Evolutionary conservation across 2,888 invertebrate species (phyloP).

Genomic region (Ypsolopha sequella): DNA sequence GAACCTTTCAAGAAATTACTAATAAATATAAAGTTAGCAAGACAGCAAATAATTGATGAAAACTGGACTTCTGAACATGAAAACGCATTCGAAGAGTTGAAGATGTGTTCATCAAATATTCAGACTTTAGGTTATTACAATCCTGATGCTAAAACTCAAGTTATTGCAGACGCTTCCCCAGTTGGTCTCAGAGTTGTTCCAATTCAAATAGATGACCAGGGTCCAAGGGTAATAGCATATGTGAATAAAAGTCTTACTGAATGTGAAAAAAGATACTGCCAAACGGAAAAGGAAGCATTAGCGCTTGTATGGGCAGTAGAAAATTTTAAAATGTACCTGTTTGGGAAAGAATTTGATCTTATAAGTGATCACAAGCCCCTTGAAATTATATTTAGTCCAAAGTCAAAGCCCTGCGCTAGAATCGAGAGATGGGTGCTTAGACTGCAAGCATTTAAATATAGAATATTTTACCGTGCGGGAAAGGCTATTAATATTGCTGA

Average conservation of each 20-base stretch:
- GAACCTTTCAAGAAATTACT: background rate
- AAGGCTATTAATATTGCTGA: constrained; percentile 14
- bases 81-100: constrained; percentile 1
- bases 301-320: too few relatives aligned
- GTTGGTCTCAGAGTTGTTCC: constrained; percentile 14
- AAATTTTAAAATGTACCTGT: constrained; percentile 15
- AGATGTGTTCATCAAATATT: constrained; percentile 1
- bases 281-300: constrained; percentile 21
- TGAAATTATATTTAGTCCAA: constrained; percentile 8
- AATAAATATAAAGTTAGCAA: background rate
- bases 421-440: constrained; percentile 15
- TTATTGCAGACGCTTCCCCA: too few relatives aligned
- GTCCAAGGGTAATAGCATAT: constrained; percentile 18
- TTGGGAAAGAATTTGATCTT: too few relatives aligned
- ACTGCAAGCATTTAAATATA: constrained; percentile 14
- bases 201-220: constrained; percentile 9
- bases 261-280: constrained; percentile 17
- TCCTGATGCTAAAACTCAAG: constrained; percentile 3
- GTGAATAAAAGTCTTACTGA: constrained; percentile 17
- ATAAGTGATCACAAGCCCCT: too few relatives aligned
- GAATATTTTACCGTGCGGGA: constrained; percentile 10
- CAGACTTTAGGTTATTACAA: constrained; percentile 4
- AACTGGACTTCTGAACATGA: background rate
- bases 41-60: background rate
- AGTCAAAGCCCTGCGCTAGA: constrained; percentile 16